These are phyloP conservation scores for Ageneiosus marmoratus DNA, from an alignment of 2,113 vertebrate species.

Conservation along the genomic window DNA sequence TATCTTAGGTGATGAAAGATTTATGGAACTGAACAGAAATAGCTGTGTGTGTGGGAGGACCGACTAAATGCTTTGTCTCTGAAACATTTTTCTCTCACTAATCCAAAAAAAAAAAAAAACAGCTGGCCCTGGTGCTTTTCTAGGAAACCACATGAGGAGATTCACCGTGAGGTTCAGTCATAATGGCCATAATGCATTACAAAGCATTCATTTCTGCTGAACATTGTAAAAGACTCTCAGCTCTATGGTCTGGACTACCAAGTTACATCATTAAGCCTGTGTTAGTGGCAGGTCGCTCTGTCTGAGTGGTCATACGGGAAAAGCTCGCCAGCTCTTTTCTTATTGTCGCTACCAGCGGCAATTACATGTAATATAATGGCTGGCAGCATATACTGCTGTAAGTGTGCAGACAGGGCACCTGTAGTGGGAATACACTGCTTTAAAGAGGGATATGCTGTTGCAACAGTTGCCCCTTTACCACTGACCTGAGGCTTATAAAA, in stretches of 20 bases:
- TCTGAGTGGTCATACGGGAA: constrained; percentile 19
- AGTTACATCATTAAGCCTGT: constrained; percentile 51
- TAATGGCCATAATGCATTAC: constrained; percentile 44
- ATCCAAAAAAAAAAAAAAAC: not conserved
- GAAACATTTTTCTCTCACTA: not conserved
- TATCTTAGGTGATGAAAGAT: constrained; percentile 61
- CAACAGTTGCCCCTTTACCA: not conserved
- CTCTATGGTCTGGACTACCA: constrained; percentile 7
- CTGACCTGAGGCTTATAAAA: not conserved
- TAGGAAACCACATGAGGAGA: not conserved
- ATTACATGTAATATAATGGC: constrained; percentile 38
- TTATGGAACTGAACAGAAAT: constrained; percentile 63
- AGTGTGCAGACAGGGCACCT: not conserved
- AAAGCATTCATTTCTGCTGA: constrained; percentile 55
- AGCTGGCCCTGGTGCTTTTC: not conserved
- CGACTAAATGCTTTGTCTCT: constrained; percentile 54
- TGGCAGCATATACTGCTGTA: constrained; percentile 26
- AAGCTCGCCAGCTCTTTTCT: constrained; percentile 9
- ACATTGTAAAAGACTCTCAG: not conserved
- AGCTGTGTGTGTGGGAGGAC: constrained; percentile 49
- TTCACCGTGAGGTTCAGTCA: not conserved
- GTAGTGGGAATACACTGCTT: constrained; percentile 5
- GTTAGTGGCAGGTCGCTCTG: not conserved
- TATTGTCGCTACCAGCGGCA: not conserved
- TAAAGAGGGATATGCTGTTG: not conserved